phyloP scores from a whole-genome alignment of 1,140 invertebrate genomes.

The Aradophagus sp. region DNA sequence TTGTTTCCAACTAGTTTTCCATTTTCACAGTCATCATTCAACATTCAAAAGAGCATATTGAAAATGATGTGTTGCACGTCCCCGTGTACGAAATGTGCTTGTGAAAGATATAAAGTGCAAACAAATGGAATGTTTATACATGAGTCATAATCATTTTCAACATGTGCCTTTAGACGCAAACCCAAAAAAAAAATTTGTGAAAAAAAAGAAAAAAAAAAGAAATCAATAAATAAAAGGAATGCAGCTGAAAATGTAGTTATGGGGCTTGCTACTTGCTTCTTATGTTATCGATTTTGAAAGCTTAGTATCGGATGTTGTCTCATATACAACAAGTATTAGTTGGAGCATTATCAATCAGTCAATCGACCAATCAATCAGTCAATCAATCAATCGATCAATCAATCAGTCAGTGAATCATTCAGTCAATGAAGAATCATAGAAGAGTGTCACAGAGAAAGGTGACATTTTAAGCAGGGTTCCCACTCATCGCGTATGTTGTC shows the following conservation, averaged over 20 bases:
- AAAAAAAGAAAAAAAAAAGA: no score
- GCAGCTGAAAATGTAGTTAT: constrained; percentile 49
- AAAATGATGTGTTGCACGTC: constrained; percentile 8
- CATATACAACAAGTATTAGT: constrained; percentile 21
- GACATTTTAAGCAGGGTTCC: constrained; percentile 70
- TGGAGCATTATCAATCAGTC: constrained; percentile 31
- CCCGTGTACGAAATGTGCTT: no score
- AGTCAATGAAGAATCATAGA: constrained; percentile 14
- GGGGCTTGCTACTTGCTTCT: constrained; percentile 55
- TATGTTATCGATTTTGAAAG: constrained; percentile 45
- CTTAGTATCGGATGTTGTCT: constrained; percentile 39
- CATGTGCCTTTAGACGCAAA: constrained; percentile 8
- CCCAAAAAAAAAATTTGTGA: no score
- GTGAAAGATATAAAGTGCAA: no score
- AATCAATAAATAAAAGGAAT: no score
- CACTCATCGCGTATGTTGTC: constrained; percentile 65
- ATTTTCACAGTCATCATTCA: constrained; percentile 32
- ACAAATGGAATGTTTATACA: neutral
- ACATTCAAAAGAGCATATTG: constrained; percentile 23
- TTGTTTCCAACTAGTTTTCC: constrained; percentile 40
- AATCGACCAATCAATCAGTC: constrained; percentile 11
- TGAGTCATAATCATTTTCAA: constrained; percentile 33
- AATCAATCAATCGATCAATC: no score
- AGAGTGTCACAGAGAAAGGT: no score
- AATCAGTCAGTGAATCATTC: no score